These are phyloP conservation scores for Elgaria multicarinata DNA, from an alignment of 2,113 vertebrate genomes.

Conservation along the genomic window DNA sequence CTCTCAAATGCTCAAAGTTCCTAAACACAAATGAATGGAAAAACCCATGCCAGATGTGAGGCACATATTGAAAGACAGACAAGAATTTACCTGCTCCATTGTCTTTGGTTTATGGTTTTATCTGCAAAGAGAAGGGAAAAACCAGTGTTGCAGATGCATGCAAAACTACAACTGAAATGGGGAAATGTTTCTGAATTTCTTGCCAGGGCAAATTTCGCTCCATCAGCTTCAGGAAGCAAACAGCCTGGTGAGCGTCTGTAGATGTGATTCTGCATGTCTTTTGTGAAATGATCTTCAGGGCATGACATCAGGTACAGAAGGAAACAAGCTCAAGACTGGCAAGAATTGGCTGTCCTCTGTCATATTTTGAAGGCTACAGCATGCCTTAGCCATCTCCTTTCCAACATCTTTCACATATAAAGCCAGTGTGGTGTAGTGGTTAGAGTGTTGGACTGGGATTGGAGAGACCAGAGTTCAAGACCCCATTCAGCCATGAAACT, in stretches of 20 bases:
- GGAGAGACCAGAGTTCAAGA: too few relatives aligned
- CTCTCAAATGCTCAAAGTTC: rapidly evolving
- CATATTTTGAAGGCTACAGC: background rate
- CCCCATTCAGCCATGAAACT: too few relatives aligned
- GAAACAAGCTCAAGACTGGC: background rate
- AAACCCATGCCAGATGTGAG: background rate
- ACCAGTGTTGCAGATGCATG: constrained; percentile 29
- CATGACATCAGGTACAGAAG: background rate
- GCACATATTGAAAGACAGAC: constrained; percentile 23
- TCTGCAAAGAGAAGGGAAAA: constrained; percentile 33
- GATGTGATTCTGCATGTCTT: background rate
- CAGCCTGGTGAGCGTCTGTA: background rate
- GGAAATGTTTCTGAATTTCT: background rate
- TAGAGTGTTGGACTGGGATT: too few relatives aligned
- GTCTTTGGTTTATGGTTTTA: rapidly evolving
- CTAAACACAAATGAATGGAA: background rate
- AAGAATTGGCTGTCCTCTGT: too few relatives aligned
- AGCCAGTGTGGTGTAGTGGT: background rate
- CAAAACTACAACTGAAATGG: background rate
- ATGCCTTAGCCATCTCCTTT: background rate
- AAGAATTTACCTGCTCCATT: constrained; percentile 14
- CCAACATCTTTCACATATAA: background rate
- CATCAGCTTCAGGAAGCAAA: background rate
- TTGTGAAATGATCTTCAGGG: background rate
- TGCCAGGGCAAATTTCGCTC: background rate